These are phyloP conservation scores for Proales similis DNA, from an alignment of 1,140 invertebrate genomes.

Conservation along the genomic window DNA sequence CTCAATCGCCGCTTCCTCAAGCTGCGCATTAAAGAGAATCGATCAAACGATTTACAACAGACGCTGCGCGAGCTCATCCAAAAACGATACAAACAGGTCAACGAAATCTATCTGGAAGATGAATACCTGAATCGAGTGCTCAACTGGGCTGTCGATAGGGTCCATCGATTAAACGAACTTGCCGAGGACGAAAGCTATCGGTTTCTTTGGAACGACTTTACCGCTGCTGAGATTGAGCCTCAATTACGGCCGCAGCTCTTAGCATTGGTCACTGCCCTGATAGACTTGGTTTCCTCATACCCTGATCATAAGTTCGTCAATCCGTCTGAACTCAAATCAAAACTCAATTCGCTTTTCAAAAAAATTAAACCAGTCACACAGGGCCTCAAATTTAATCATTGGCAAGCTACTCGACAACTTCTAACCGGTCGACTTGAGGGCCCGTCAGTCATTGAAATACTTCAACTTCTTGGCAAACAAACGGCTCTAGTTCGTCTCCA, in stretches of 20 bases:
- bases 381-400: constrained; percentile 3
- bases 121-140: constrained; percentile 12
- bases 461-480: constrained; percentile 30
- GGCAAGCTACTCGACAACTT: constrained; percentile 26
- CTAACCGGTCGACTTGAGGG: constrained; percentile 20
- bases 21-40: background rate
- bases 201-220: constrained; percentile 29
- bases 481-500: constrained; percentile 10
- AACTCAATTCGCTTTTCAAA: constrained; percentile 12
- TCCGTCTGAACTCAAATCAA: constrained; percentile 15
- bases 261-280: background rate
- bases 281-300: background rate
- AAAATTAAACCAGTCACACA: background rate
- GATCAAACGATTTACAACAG: background rate
- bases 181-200: constrained; percentile 25
- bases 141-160: constrained; percentile 2
- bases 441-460: constrained; percentile 18
- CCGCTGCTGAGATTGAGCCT: background rate
- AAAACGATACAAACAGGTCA: background rate
- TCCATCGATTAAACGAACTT: constrained; percentile 13
- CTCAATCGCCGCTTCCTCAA: constrained; percentile 9
- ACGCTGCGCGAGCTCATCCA: constrained; percentile 3
- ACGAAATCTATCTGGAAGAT: background rate
- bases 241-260: background rate
- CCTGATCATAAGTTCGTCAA: background rate